Evolutionary conservation across 2,888 invertebrate species (phyloP), one percentile per base, ranked within the genome.

Genomic region (Hirtodrosophila alboralis): DNA sequence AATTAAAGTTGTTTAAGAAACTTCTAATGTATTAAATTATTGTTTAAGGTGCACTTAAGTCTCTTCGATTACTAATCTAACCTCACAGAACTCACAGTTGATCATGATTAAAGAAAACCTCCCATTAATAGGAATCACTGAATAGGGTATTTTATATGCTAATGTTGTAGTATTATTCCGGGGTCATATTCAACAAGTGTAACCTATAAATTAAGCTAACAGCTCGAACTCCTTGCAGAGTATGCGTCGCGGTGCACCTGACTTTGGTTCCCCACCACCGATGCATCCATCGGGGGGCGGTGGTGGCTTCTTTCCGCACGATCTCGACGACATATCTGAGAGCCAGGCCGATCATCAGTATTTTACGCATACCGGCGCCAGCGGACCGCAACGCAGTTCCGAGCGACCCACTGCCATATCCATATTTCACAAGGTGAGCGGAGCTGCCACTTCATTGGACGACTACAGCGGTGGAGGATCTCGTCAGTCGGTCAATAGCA

Each of bases 251-350:
- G 76, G 80, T 3, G 85, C 80, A 10, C 78, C 85, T 4, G 90
- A 89, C 9, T 86, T 76, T 47, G 86, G 85, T 21, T 88, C 88
- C 27, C 90, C 90, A 16, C 90, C 89, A 12, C 84, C 87, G 3
- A 40, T 78, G 1, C 71, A 71, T 12, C 81, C 87, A 9, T 61
- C 63, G 28, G 77, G 76, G n/a, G n/a, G n/a, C n/a, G n/a, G n/a
- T n/a, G n/a, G n/a, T 36, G 90, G 90, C 1, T 90, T 74, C 63
- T 91, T 90, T 75, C 90, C 90, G 13, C 90, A 91, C 54, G 91
- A 91, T 87, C 88, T 91, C 64, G 90, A 91, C 63, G 90, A 91
- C 56, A 91, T 91, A 26, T 89, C 87, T 62, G 91, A 91, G 63
- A 83, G 86, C 52, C 89, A 90, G 60, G 79, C 73, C 31, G 90